A percentile compares a stretch with the other conserved stretches of the same genome.
Evolutionary conservation across 2,888 invertebrate genomes (phyloP).

Genomic region (Spialia ferax): DNA sequence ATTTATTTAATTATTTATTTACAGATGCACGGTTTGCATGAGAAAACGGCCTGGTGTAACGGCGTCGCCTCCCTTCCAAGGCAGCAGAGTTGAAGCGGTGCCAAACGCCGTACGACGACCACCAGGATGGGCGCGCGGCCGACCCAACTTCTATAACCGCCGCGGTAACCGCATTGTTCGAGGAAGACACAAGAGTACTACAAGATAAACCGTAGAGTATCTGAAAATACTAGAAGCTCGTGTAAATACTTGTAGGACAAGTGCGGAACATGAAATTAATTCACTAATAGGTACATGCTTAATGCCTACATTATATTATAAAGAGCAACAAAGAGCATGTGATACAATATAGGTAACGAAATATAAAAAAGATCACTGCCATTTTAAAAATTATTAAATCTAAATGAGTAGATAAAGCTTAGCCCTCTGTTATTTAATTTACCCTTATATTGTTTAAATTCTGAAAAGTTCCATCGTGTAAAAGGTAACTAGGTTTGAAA

Average conservation of each 20-base stretch:
- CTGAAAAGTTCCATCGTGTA: no score
- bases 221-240: neutral
- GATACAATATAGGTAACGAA: neutral
- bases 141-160: slow-evolving; percentile 6
- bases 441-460: neutral
- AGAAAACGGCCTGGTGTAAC: slow-evolving; percentile 61
- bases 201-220: neutral
- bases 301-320: neutral
- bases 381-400: neutral
- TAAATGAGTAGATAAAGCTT: neutral
- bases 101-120: slow-evolving; percentile 64
- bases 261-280: neutral
- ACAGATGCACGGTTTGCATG: slow-evolving; percentile 78
- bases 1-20: slow-evolving; percentile 17
- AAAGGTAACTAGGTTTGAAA: no score
- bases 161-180: slow-evolving; percentile 53
- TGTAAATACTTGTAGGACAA: neutral
- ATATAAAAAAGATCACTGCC: slow-evolving; percentile 13
- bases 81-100: slow-evolving; percentile 65
- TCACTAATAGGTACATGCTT: no score
- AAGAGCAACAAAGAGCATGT: neutral
- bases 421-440: slow-evolving; percentile 1
- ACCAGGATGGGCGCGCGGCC: slow-evolving; percentile 44
- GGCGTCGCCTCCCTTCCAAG: slow-evolving; percentile 45
- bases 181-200: slow-evolving; percentile 53